These are phyloP conservation scores for Patella pellucida DNA, from an alignment of 2,888 invertebrate species.

Conservation along the genomic window DNA sequence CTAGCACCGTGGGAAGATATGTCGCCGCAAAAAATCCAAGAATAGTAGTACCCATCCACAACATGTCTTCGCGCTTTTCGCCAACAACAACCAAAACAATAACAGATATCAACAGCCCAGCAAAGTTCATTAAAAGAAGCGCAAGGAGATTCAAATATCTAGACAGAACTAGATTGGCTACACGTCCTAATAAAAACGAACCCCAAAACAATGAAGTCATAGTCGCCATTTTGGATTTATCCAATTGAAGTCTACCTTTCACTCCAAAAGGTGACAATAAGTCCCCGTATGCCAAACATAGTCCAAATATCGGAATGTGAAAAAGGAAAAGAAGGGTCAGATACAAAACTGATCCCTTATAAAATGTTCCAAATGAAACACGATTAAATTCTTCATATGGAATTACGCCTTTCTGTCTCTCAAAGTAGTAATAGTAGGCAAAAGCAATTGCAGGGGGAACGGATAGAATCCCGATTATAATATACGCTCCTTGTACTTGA, in stretches of 20 bases:
- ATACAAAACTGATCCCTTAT: not conserved
- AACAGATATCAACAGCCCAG: slow-evolving; percentile 21
- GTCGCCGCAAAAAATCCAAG: slow-evolving; percentile 32
- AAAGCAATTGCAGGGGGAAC: slow-evolving; percentile 30
- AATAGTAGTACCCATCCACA: slow-evolving; percentile 33
- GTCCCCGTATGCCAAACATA: slow-evolving; percentile 30
- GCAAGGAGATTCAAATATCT: slow-evolving; percentile 17
- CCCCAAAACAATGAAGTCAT: slow-evolving; percentile 35
- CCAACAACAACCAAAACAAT: slow-evolving; percentile 15
- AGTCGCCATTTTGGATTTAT: slow-evolving; percentile 21
- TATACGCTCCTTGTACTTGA: slow-evolving; percentile 26
- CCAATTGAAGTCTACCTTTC: slow-evolving; percentile 19
- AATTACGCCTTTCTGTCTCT: not conserved
- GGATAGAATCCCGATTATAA: slow-evolving; percentile 24
- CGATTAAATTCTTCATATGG: not conserved
- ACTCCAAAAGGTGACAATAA: slow-evolving; percentile 31
- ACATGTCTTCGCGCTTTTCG: slow-evolving; percentile 13
- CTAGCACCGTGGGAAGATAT: slow-evolving; percentile 29
- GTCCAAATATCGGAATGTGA: slow-evolving; percentile 33
- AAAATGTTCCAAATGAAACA: not conserved
- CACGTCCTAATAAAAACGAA: slow-evolving; percentile 25
- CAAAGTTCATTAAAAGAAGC: slow-evolving; percentile 25
- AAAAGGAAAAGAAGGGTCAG: slow-evolving; percentile 26
- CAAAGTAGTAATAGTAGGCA: slow-evolving; percentile 28
- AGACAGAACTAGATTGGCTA: slow-evolving; percentile 19